Evolutionary conservation across 2,888 invertebrate genomes (phyloP).

Genomic region (Smittia aterrima): DNA sequence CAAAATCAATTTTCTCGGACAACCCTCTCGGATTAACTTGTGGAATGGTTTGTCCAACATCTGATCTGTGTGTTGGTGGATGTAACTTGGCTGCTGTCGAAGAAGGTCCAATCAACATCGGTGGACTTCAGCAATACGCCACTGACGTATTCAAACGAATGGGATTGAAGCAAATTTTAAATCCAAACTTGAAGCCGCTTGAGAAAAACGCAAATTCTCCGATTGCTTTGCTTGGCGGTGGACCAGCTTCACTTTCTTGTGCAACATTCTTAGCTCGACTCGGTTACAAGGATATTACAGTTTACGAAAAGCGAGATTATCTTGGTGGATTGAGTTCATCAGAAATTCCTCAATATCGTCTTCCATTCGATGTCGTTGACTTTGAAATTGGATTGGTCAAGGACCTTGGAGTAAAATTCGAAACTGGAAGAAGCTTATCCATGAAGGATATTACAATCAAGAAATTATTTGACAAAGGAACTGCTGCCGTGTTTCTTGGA

Average conservation of each 20-base stretch:
- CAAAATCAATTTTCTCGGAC: constrained; percentile 93
- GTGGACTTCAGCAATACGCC: constrained; percentile 96
- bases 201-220: constrained; percentile 60
- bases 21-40: constrained; percentile 94
- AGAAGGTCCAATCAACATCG: constrained; percentile 98
- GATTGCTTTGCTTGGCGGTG: constrained; percentile 89
- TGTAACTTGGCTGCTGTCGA: constrained; percentile 95
- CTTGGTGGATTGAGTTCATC: constrained; percentile 91
- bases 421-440: constrained; percentile 69
- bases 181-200: constrained; percentile 64
- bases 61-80: constrained; percentile 96
- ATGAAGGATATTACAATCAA: constrained; percentile 69
- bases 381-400: constrained; percentile 89
- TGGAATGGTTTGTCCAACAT: constrained; percentile 99
- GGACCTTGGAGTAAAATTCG: constrained; percentile 90
- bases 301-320: constrained; percentile 85
- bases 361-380: constrained; percentile 88
- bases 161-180: constrained; percentile 83
- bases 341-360: constrained; percentile 95
- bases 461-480: constrained; percentile 66
- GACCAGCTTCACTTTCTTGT: constrained; percentile 94
- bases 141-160: constrained; percentile 94
- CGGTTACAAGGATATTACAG: constrained; percentile 86
- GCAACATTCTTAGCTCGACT: constrained; percentile 92
- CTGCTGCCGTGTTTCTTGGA: constrained; percentile 78